phyloP scores from a whole-genome alignment of 2,888 invertebrate genomes.

The Isoperla grammatica region DNA sequence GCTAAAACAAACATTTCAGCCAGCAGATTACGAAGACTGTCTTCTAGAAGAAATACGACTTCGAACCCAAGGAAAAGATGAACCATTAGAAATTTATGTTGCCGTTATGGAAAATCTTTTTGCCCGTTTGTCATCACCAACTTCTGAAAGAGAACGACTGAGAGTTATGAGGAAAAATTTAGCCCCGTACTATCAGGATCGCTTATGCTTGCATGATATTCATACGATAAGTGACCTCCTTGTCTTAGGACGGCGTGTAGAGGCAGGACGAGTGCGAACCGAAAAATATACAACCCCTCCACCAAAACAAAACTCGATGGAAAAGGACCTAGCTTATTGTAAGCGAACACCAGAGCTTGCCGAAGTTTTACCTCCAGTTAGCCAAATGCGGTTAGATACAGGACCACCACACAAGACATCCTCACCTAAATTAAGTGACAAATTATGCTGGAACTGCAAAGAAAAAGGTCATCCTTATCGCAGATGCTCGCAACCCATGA shows the following conservation, averaged over 20 bases:
- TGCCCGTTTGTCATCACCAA: constrained; percentile 13
- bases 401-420: no score
- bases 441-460: no score
- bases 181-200: constrained; percentile 18
- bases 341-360: no score
- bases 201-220: constrained; percentile 17
- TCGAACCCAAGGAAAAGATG: constrained; percentile 33
- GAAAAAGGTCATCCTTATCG: no score
- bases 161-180: constrained; percentile 28
- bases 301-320: constrained; percentile 22
- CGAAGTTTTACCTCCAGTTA: no score
- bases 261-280: constrained; percentile 19
- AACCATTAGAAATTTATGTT: constrained; percentile 33
- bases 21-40: constrained; percentile 32
- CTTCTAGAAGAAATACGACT: constrained; percentile 29
- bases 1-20: constrained; percentile 28
- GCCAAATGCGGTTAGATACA: no score
- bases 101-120: constrained; percentile 32
- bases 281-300: constrained; percentile 27
- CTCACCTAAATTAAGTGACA: no score
- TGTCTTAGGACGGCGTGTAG: constrained; percentile 22
- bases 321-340: constrained; percentile 27
- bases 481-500: no score
- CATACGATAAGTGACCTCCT: constrained; percentile 15
- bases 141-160: constrained; percentile 22